Evolutionary conservation across 1,140 invertebrate genomes (phyloP).

Genomic region (Drosophila paulistorum): DNA sequence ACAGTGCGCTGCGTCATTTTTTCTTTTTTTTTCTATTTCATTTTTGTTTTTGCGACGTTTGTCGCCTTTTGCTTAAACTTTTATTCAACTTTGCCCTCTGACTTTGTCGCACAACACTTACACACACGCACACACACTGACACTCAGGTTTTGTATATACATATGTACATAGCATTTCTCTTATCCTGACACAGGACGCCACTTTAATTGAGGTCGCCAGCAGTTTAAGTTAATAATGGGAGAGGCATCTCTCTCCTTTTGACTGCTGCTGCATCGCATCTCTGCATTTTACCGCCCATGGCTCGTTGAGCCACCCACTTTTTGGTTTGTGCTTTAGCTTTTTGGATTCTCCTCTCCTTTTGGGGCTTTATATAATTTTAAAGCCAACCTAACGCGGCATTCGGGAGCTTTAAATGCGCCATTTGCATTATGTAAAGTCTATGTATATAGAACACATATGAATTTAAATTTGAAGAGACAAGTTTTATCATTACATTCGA

Average conservation of each 20-base stretch:
- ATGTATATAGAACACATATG: constrained; percentile 23
- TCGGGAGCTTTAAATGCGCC: constrained; percentile 50
- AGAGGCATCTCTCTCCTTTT: constrained; percentile 27
- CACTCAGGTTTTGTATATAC: background rate
- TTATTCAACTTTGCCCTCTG: constrained; percentile 82
- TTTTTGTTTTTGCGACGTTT: constrained; percentile 27
- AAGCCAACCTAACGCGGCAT: constrained; percentile 36
- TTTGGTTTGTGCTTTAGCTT: constrained; percentile 9
- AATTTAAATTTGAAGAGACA: constrained; percentile 36
- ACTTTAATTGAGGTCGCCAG: constrained; percentile 81
- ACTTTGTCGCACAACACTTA: constrained; percentile 56
- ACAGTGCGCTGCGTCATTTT: constrained; percentile 60
- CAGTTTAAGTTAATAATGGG: constrained; percentile 68
- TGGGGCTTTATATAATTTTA: constrained; percentile 71
- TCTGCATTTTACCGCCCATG: constrained; percentile 42
- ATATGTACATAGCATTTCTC: constrained; percentile 21
- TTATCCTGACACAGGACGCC: constrained; percentile 28
- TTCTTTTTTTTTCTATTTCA: constrained; percentile 19
- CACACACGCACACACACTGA: background rate
- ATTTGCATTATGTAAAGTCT: constrained; percentile 50
- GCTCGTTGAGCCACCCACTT: constrained; percentile 55
- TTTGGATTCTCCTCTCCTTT: constrained; percentile 14
- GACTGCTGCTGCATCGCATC: constrained; percentile 27
- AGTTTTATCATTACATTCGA: background rate
- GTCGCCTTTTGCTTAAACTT: constrained; percentile 55